Evolutionary conservation across 1,140 invertebrate species (phyloP), one percentile per base, ranked within the genome.

Genomic region (Zaprionus ornatus): DNA sequence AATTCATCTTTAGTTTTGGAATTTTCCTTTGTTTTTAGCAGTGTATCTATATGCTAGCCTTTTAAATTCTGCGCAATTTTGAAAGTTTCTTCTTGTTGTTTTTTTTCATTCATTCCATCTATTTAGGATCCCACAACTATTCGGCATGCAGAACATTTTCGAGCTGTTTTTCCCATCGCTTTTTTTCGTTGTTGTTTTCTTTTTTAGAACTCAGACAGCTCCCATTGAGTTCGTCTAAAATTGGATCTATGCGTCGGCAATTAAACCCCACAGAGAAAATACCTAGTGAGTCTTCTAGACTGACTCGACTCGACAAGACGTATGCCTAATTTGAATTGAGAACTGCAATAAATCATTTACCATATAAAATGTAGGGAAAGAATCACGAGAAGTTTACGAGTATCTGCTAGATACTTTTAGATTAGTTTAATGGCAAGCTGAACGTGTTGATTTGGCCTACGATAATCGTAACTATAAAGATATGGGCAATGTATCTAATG

Each of bases 181-280:
- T 73, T 66, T 29, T 67, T 37, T 40, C 0, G 35, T 37, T 54
- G n/a, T 27, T 63, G 13, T 23, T 57, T 32, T 48, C 17, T 13
- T 21, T 50, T 50, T 52, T 64, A 65, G 63, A 40, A 65, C 50
- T 67, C 50, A 19, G 57, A 35, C 52, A 42, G 57, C 66, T 42
- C 37, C 32, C 74, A 73, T 62, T 77, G 17, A 73, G 55, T 59
- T 42, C 21, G 74, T 65, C 83, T 86, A 86, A 86, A 87, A 69
- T 73, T 87, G 79, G 79, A 87, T 79, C 56, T 25, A 61, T 54
- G 62, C 61, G 52, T 69, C 55, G 75, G 82, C 82, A 79, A 85
- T 87, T 87, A 77, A 86, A 72, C 19, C 61, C 50, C 55, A 15
- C 48, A 40, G 55, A 35, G 37, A 19, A 50, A 12, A 32, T 56